A percentile compares a stretch with the other conserved stretches of the same genome.
Conservation (phyloP, 1,140 invertebrate species). For the Eupristina koningsbergeri region DNA sequence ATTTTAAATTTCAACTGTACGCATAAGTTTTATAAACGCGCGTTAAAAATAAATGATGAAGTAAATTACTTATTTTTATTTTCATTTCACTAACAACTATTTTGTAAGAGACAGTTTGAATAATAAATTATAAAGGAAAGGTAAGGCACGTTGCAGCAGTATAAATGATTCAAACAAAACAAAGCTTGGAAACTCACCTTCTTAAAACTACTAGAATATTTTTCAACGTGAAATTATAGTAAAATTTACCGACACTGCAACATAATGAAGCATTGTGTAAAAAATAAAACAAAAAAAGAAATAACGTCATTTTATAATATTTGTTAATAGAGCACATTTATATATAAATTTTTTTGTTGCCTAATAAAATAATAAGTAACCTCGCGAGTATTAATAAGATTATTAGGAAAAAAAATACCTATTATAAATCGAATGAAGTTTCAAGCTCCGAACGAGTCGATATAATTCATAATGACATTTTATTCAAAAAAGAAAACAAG, state of each 20-base stretch:
- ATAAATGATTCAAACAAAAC: neutral
- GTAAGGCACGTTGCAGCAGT: slow-evolving; percentile 42
- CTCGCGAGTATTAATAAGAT: slow-evolving; percentile 49
- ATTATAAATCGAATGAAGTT: slow-evolving; percentile 20
- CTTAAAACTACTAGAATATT: neutral
- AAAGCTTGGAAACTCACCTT: neutral
- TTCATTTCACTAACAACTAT: neutral
- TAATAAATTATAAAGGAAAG: neutral
- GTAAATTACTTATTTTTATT: slow-evolving; percentile 1
- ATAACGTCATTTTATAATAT: slow-evolving; percentile 62
- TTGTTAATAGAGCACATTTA: slow-evolving; percentile 65
- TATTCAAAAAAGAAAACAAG: slow-evolving; percentile 16
- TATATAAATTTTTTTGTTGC: slow-evolving; percentile 62
- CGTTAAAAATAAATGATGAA: neutral
- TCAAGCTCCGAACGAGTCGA: slow-evolving; percentile 12
- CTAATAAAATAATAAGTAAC: slow-evolving; percentile 51
- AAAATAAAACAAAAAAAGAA: slow-evolving; percentile 1
- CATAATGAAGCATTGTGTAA: neutral
- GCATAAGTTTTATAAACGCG: neutral
- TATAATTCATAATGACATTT: slow-evolving; percentile 32
- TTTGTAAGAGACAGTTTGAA: neutral
- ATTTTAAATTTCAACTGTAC: neutral
- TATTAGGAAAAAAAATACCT: slow-evolving; percentile 15
- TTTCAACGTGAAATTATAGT: neutral
- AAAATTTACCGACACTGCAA: neutral